Base-by-base conservation (phyloP, 2,797 vertebrate genomes). In the Merluccius polli region DNA sequence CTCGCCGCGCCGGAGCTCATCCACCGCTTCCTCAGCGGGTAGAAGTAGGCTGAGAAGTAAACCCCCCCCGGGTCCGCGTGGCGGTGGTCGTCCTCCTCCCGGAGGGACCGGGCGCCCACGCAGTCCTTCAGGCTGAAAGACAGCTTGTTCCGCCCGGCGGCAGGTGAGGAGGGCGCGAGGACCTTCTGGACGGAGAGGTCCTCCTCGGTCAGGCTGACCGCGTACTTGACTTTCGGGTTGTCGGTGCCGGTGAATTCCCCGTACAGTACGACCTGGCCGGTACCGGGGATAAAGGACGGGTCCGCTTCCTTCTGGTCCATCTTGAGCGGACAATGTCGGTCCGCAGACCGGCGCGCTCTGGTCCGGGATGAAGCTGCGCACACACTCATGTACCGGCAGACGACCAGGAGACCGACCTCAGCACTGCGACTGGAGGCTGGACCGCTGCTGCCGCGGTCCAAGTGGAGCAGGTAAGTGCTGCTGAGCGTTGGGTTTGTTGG, bases 91-190 rank as follows among this genome's bases (percentile, higher is more conserved):
- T 91, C 90, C 6, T 90, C 85, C 5, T 76, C 77, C 48, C 85
- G 86, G 84, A 90, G 90, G 21, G 93, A 91, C 76, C 89, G 86
- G 86, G 93, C 93, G 10, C 95, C 93, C n/a, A 95, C 81, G 77
- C 95, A 95, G 88, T 95, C 95, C 72, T 81, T 82, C 70, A 95
- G 87, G 75, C 79, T 88, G 77, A 94, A 85, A 1, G 84, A 85
- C 73, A 86, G 82, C 81, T 69, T 83, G 88, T 70, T 87, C 81
- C 87, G 86, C 30, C 81, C 77, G 74, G 84, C 83, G 83, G 83
- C 52, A 24, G 84, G 82, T 48, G 18, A 31, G 29, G 87, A 83
- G 5, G 79, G n/a, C 24, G 10, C n/a, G 10, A 27, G 75, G 81
- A 92, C 81, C 69, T 86, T 89, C 77, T 93, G 93, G 74, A 94